Evolutionary conservation across 1,140 invertebrate genomes (phyloP).

Genomic region (Neodiprion fabricii): DNA sequence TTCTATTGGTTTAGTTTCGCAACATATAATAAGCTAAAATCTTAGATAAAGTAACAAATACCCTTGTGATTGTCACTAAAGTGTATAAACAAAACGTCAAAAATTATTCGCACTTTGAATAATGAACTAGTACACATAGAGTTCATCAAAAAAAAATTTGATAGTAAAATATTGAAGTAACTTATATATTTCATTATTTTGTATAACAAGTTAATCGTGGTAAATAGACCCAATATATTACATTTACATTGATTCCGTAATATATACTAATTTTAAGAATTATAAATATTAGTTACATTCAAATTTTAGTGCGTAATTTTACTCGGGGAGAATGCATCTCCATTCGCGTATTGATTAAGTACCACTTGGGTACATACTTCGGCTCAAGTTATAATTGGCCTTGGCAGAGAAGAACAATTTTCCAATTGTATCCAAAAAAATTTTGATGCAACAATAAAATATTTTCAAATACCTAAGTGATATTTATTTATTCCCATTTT

Average conservation of each 20-base stretch:
- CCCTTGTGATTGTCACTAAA: too few relatives aligned
- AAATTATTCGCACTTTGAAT: too few relatives aligned
- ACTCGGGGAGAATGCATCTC: not conserved
- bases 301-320: not conserved
- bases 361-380: not conserved
- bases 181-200: slow-evolving; percentile 1
- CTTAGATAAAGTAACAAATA: too few relatives aligned
- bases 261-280: not conserved
- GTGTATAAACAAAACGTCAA: too few relatives aligned
- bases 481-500: not conserved
- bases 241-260: too few relatives aligned
- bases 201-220: not conserved
- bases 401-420: not conserved
- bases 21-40: too few relatives aligned
- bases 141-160: too few relatives aligned
- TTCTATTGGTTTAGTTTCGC: too few relatives aligned
- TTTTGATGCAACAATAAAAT: slow-evolving; percentile 1
- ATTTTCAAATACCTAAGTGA: not conserved
- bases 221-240: not conserved
- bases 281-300: not conserved
- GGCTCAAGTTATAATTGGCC: not conserved
- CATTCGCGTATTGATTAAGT: not conserved
- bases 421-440: not conserved
- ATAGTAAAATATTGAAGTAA: not conserved
- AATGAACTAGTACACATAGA: too few relatives aligned